phyloP scores from a whole-genome alignment of 2,113 vertebrate species.

The Megalops atlanticus region DNA sequence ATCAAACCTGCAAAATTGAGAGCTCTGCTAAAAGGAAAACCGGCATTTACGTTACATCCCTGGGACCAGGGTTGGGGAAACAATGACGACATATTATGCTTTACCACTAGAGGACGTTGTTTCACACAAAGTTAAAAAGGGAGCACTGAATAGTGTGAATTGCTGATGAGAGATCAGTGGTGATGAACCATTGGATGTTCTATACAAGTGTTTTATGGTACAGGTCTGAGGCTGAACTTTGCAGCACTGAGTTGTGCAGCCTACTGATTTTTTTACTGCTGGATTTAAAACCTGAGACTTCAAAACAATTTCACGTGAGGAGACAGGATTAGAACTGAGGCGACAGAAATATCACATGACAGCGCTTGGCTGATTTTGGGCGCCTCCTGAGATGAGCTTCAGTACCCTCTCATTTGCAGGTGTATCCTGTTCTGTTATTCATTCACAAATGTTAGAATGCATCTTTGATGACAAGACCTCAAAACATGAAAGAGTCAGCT shows the following conservation, averaged over 20 bases:
- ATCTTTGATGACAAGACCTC: background rate
- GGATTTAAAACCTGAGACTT: background rate
- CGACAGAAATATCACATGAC: background rate
- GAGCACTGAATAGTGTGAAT: too few species aligned
- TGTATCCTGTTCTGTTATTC: background rate
- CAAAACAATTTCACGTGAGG: background rate
- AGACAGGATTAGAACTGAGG: background rate
- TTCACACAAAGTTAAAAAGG: too few species aligned
- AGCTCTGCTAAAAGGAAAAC: too few species aligned
- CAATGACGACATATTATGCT: too few species aligned
- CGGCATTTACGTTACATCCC: too few species aligned
- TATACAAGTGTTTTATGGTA: too few species aligned
- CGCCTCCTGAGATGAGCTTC: background rate
- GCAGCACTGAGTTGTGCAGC: background rate
- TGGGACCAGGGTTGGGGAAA: too few species aligned
- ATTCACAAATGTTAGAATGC: background rate
- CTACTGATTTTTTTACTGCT: background rate
- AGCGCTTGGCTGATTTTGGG: background rate
- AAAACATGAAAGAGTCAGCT: background rate
- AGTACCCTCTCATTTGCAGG: constrained; percentile 1
- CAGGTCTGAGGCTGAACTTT: too few species aligned
- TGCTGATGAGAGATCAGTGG: too few species aligned
- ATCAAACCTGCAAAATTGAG: too few species aligned
- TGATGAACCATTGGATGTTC: too few species aligned
- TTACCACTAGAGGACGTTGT: too few species aligned